Evolutionary conservation across 1,140 invertebrate genomes (phyloP).

Genomic region (Apis mellifera): Amel_HAv3.1 CM009936.2:12718001-12718500

Average conservation of each 20-base stretch:
- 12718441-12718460: too few relatives aligned
- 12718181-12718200: neutral
- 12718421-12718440: too few relatives aligned
- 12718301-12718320: neutral
- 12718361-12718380: too few relatives aligned
- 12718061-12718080: neutral
- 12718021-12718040: neutral
- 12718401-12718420: too few relatives aligned
- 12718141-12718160: neutral
- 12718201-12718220: constrained; percentile 12
- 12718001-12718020: neutral
- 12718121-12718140: neutral
- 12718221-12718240: neutral
- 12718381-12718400: too few relatives aligned
- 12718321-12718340: too few relatives aligned
- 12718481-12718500: neutral
- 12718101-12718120: neutral
- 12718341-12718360: too few relatives aligned
- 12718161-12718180: neutral
- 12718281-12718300: neutral
- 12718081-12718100: constrained; percentile 1
- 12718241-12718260: neutral
- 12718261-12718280: too few relatives aligned
- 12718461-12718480: too few relatives aligned
- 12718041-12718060: constrained; percentile 9